Evolutionary conservation across 2,113 vertebrate genomes (phyloP).

Genomic region (Burhinus oedicnemus): DNA sequence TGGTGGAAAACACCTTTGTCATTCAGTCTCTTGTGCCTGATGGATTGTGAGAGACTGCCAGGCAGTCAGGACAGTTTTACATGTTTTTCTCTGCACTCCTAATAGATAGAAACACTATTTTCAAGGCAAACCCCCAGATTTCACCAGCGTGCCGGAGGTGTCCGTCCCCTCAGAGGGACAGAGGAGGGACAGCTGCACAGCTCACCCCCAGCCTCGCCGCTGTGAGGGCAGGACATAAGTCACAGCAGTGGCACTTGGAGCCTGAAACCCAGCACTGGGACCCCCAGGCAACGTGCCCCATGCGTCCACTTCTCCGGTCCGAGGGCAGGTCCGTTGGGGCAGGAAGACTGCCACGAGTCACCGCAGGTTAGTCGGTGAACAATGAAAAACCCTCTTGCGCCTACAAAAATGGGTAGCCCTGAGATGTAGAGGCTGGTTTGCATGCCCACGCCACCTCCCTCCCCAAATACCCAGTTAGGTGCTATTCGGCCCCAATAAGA

Average conservation of each 20-base stretch:
- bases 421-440: background rate
- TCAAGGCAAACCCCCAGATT: background rate
- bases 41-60: background rate
- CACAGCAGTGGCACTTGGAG: background rate
- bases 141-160: background rate
- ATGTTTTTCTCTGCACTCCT: background rate
- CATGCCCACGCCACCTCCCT: background rate
- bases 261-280: background rate
- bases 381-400: fast-evolving
- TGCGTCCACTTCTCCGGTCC: fast-evolving
- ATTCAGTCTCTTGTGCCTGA: background rate
- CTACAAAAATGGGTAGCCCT: background rate
- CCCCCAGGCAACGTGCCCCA: fast-evolving
- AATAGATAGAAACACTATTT: background rate
- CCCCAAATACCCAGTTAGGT: background rate
- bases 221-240: background rate
- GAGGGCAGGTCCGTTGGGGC: background rate
- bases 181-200: background rate
- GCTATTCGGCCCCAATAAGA: background rate
- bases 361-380: fast-evolving
- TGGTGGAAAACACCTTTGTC: background rate
- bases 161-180: background rate
- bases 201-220: background rate
- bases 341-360: background rate
- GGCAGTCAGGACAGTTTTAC: background rate